These are phyloP conservation scores for Callipepla californica DNA, from an alignment of 2,113 vertebrate species.

Conservation along the genomic window DNA sequence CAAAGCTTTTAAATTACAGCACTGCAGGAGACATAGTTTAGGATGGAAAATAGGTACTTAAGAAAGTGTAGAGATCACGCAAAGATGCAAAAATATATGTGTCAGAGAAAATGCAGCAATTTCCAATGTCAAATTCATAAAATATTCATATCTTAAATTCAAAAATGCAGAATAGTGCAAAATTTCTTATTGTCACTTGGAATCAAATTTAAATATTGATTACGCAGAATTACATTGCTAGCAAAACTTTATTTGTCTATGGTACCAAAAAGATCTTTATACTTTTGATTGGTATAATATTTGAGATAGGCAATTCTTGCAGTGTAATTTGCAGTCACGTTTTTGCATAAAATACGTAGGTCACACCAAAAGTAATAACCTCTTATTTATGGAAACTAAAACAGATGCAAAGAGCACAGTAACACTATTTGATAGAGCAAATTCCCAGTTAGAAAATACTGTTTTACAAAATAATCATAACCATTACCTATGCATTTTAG, in stretches of 20 bases:
- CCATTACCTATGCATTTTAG: no score
- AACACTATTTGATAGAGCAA: no score
- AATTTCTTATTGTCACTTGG: background rate
- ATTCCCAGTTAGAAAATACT: no score
- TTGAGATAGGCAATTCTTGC: background rate
- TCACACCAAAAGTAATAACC: no score
- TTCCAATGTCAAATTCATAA: constrained; percentile 64
- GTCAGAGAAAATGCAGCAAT: constrained; percentile 40
- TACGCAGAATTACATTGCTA: background rate
- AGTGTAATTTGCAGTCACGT: background rate
- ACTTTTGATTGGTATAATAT: background rate
- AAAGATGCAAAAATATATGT: constrained; percentile 49
- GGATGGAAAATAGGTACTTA: constrained; percentile 23
- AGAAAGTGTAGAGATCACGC: background rate
- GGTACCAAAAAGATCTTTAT: background rate
- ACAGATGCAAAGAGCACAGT: no score
- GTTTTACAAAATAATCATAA: no score
- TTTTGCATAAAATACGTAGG: no score
- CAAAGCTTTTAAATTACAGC: constrained; percentile 36
- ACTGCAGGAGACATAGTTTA: constrained; percentile 4
- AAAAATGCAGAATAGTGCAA: background rate
- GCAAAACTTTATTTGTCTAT: background rate
- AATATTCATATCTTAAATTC: constrained; percentile 45
- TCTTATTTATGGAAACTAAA: no score
- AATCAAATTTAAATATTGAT: constrained; percentile 28